Evolutionary conservation across 1,140 invertebrate species (phyloP), one percentile per base, ranked within the genome.

Genomic region (Steinernema feltiae): DNA sequence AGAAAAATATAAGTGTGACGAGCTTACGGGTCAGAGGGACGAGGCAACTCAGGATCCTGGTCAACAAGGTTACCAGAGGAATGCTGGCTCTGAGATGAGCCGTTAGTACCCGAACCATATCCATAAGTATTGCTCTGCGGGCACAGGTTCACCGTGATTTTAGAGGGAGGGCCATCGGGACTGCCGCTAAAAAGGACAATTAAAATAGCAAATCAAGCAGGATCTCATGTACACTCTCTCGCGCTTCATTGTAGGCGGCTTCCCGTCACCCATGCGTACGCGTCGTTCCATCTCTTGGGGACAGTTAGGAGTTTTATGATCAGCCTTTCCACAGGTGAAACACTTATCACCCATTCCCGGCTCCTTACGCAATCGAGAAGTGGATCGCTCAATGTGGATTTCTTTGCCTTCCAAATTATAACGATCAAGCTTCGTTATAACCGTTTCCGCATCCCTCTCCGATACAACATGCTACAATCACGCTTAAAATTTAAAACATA

Each of bases 251-350:
- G n/a, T n/a, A n/a, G 48, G 24, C 0, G 78, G 77, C 53, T 63
- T 63, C 53, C 7, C 53, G 53, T 63, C 53, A 7, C 53, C 53
- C 53, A 63, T 63, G 12, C 53, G 53, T 3, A 63, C 80, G 21
- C 69, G 69, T 48, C 75, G 79, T 0, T 46, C 41, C 63, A 79
- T 46, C 73, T 85, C 82, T 63, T 81, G 72, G 17, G 82, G 84
- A 71, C 84, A 85, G 30, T 82, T 70, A 0, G 82, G 80, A 0
- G 84, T 86, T 73, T 85, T 86, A 32, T 85, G 83, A 7, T 86
- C 84, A 30, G 32, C 41, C 30, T 83, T 84, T 2, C 81, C 83
- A 48, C 83, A 85, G 27, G 83, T 81, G 69, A 86, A 85, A 71
- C 83, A 85, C 30, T 80, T 79, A 31, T 82, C 78, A 7, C 71